Evolutionary conservation across 2,113 vertebrate genomes (phyloP).

Genomic region (Pyrgilauda ruficollis): DNA sequence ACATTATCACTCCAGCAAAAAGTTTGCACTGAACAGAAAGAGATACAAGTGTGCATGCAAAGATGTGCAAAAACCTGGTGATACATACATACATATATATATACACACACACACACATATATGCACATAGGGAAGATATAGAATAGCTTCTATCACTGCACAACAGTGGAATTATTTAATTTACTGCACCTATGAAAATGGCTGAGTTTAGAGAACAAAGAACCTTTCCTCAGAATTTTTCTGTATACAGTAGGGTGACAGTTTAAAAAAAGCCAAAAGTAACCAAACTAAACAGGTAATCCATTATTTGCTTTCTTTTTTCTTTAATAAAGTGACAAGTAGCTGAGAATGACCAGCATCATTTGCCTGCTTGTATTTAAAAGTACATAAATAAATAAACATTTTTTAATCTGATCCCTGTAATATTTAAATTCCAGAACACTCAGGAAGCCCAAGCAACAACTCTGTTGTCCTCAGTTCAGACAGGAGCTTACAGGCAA

Average conservation of each 20-base stretch:
- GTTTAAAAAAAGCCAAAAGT: neutral
- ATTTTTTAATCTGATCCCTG: neutral
- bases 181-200: neutral
- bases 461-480: neutral
- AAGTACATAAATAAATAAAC: neutral
- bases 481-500: neutral
- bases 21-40: neutral
- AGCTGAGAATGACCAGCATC: neutral
- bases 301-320: neutral
- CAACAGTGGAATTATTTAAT: neutral
- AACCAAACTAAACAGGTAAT: neutral
- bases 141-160: neutral
- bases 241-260: neutral
- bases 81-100: fast-evolving
- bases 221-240: neutral
- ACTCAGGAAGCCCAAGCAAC: neutral
- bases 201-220: neutral
- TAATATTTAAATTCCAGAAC: neutral
- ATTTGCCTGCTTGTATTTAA: neutral
- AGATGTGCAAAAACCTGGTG: neutral
- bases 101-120: fast-evolving
- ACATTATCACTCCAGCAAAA: neutral
- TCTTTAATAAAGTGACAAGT: neutral
- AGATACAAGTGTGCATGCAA: neutral
- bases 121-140: neutral